Base-by-base conservation (phyloP, 2,113 vertebrate genomes). In the Clarias gariepinus region DNA sequence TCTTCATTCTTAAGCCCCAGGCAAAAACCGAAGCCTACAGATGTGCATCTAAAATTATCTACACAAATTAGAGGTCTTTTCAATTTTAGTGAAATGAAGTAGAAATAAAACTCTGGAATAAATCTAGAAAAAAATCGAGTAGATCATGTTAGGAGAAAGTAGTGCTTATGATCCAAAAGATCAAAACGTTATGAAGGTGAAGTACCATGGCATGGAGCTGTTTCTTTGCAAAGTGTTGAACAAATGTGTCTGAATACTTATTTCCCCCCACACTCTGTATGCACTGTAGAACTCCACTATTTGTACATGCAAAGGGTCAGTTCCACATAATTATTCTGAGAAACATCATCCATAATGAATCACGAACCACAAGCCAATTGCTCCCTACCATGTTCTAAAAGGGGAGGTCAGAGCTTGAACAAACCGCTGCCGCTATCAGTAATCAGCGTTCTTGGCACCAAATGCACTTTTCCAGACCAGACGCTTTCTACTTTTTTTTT, bases 391-490 rank as follows among this genome's bases (percentile, higher is more conserved):
- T 53, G 68, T 16, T 89, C 41, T 41, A 69, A 86, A 33, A 79
- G 36, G 74, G 69, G 73, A 15, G 84, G 77, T 52, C 60, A 53
- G 28, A 30, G n/a, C 71, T 33, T 19, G 30, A 85, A 73, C 82
- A 53, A 84, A 82, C 86, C 60, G 82, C 36, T 85, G 77, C 55
- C 28, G 18, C 85, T 79, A 79, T 79, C 63, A 80, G 86, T 85
- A 85, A 89, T 89, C 88, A 85, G 69, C 19, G 52, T 85, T 82
- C 28, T 87, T 89, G 88, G 88, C 88, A 61, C 64, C 11, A 47
- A 28, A 36, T 10, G 1, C 79, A 80, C 55, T 58, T 89, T 82
- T 85, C 83, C 69, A 82, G 36, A 74, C 88, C 81, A 86, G 81
- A 71, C 57, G 25, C 15, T 52, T 71, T 85, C 18, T 81, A 53